Base-by-base conservation (phyloP, 2,888 invertebrate genomes). In the Phyto melanocephala region DNA sequence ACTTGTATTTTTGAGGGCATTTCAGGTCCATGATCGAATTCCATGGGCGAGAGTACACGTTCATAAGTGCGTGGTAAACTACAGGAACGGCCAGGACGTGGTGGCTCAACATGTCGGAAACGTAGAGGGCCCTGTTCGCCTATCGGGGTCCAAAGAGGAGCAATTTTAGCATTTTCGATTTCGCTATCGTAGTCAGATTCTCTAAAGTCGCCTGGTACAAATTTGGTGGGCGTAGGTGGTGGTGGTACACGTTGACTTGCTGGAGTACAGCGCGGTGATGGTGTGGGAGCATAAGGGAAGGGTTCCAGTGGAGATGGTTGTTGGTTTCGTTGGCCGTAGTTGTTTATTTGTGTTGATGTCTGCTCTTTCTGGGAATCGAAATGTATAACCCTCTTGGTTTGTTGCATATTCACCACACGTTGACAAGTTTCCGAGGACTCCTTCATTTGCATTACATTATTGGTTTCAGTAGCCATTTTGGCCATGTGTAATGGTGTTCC, bases 131-230 rank as follows among this genome's bases (percentile, higher is more conserved):
- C 93, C 0, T 91, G 92, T 74, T 94, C 93, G 17, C 93, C 93
- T 11, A 92, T 91, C 0, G 95, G 95, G 0, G 93, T 92, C 95
- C 95, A 95, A 74, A 93, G 92, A 0, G 94, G 92, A 71, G 92
- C 93, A 77, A 95, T 94, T 86, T 92, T 92, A 0, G 92, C 89
- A 13, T 92, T 91, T 80, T 95, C 95, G 5, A 93, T 92, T 86
- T 95, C 95, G 87, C 94, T 94, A 85, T 95, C 95, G 85, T 95
- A 95, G 86, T 95, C 95, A 68, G 94, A 94, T 86, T 95, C 94
- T 15, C 93, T 92, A 83, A 93, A 94, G 80, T 94, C 93, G 11
- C 94, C 94, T 6, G 93, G 93, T 20, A 93, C 89, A 86, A 95
- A 95, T 88, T 94, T 95, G 4, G 92, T 94, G 1, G 94, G 94